A percentile compares a stretch with the other conserved stretches of the same genome.
Conservation (phyloP, 2,888 invertebrate genomes). For the Lasioglossum figueresi region DNA sequence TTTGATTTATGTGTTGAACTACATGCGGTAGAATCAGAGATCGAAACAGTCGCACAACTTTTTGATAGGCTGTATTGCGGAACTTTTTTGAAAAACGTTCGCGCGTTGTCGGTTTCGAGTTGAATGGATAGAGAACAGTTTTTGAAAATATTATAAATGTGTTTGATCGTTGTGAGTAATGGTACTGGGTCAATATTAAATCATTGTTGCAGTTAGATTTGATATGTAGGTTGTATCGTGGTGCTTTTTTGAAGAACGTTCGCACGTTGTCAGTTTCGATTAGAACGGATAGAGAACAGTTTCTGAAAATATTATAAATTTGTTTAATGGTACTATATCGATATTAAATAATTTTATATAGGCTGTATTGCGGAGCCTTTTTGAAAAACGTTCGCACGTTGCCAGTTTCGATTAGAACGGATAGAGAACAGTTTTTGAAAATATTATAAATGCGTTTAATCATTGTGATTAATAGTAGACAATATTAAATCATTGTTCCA, state of each 20-base stretch:
- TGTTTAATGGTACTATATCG: no score
- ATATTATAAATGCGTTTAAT: no score
- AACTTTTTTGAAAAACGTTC: no score
- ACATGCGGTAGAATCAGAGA: neutral
- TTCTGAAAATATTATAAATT: neutral
- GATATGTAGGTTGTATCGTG: no score
- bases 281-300: neutral
- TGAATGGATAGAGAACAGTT: neutral
- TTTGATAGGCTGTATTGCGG: neutral
- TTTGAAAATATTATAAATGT: neutral
- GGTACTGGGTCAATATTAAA: neutral
- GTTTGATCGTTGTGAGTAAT: neutral
- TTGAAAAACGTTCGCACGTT: no score
- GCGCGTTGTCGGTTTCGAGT: neutral
- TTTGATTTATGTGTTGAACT: neutral
- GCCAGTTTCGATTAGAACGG: no score
- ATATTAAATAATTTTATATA: neutral
- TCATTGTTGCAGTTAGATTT: neutral
- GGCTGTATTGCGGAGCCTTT: no score
- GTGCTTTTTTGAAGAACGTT: no score
- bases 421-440: no score
- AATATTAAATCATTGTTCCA: no score
- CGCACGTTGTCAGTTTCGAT: no score
- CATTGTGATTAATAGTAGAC: no score
- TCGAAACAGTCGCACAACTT: neutral